These are phyloP conservation scores for Cnemophilus loriae DNA, from an alignment of 2,113 vertebrate species.

Conservation along the genomic window DNA sequence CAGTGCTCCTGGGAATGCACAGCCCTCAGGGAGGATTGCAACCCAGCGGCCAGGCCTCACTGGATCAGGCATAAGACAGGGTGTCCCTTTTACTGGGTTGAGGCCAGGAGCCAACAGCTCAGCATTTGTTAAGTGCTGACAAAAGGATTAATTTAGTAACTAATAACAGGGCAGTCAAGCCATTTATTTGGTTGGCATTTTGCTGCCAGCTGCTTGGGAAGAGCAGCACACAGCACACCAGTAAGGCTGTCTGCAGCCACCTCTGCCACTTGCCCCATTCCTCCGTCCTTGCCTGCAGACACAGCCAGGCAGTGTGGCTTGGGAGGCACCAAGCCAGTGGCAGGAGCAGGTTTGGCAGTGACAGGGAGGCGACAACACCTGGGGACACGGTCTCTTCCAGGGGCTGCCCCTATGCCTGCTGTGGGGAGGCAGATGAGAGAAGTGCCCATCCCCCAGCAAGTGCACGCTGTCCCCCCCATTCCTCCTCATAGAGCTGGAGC, in stretches of 20 bases:
- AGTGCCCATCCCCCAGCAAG: neutral
- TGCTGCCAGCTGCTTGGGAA: neutral
- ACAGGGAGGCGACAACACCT: neutral
- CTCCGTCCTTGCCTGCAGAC: fast-evolving
- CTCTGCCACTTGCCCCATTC: neutral
- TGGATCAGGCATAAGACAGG: neutral
- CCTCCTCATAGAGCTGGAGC: neutral
- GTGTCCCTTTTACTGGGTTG: neutral
- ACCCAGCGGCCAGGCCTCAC: fast-evolving
- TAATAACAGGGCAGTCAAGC: constrained; percentile 31
- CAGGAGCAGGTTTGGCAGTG: neutral
- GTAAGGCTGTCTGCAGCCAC: neutral
- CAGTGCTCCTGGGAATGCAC: fast-evolving
- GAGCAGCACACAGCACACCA: neutral
- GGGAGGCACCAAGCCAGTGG: neutral
- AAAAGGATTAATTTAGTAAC: constrained; percentile 51
- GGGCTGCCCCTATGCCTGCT: neutral
- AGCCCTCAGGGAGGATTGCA: neutral
- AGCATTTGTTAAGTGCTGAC: constrained; percentile 28
- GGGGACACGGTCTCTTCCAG: neutral
- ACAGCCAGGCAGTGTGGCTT: neutral
- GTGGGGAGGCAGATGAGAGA: neutral
- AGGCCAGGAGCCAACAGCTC: constrained; percentile 19
- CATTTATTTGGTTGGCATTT: neutral
- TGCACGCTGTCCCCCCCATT: fast-evolving